Conservation (phyloP, 2,113 vertebrate species). For the Columbina picui region DNA sequence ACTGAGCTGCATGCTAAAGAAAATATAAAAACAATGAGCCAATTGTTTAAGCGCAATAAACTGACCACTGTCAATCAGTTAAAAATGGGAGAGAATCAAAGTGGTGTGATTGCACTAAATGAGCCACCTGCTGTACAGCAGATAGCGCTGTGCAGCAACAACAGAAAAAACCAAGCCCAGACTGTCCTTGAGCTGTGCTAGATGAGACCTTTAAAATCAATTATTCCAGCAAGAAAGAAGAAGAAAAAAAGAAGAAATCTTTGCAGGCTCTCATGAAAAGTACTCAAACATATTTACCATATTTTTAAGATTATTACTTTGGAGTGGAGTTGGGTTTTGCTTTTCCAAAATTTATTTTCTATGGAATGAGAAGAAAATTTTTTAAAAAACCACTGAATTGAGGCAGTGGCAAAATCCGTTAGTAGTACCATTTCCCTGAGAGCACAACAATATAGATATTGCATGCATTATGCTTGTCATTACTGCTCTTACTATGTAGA, state of each 20-base stretch:
- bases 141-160: not conserved
- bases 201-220: not conserved
- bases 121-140: not conserved
- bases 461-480: not conserved
- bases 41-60: not conserved
- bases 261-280: not conserved
- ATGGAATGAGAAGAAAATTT: not conserved
- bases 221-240: not conserved
- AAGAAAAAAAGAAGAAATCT: not conserved
- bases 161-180: not conserved
- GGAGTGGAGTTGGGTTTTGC: not conserved
- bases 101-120: not conserved
- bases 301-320: constrained; percentile 41
- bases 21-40: constrained; percentile 19
- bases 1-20: not conserved
- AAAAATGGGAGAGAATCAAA: not conserved
- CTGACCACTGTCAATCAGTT: not conserved
- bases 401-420: not conserved
- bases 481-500: not conserved
- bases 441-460: not conserved
- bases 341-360: not conserved
- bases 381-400: not conserved
- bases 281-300: not conserved
- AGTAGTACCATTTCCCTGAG: not conserved
- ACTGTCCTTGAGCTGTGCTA: not conserved